phyloP scores from a whole-genome alignment of 2,113 vertebrate species.

The Callocephalon fimbriatum region DNA sequence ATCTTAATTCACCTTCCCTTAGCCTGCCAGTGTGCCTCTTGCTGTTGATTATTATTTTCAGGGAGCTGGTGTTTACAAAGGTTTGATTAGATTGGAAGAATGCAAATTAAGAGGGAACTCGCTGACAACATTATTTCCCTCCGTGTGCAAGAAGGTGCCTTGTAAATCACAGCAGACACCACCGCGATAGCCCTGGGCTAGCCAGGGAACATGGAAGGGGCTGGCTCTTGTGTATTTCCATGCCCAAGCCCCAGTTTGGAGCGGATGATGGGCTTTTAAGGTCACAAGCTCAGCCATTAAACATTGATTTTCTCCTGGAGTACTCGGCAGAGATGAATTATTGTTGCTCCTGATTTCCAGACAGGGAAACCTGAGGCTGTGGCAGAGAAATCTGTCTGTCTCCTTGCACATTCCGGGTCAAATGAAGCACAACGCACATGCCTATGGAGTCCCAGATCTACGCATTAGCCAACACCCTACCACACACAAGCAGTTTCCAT shows the following conservation, averaged over 20 bases:
- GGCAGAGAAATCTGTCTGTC: neutral
- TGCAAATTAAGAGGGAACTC: neutral
- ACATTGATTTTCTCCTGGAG: neutral
- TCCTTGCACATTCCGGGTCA: neutral
- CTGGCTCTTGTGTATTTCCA: rapidly evolving
- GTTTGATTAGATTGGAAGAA: conserved; percentile 17
- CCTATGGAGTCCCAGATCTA: rapidly evolving
- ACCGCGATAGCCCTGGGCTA: neutral
- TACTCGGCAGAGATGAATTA: neutral
- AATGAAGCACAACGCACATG: rapidly evolving
- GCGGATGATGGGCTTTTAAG: neutral
- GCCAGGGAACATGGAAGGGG: rapidly evolving
- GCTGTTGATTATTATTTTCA: conserved; percentile 12
- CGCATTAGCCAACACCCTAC: rapidly evolving
- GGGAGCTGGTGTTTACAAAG: conserved; percentile 4
- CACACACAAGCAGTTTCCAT: neutral
- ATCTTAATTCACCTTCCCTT: conserved; percentile 16
- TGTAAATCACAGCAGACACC: neutral
- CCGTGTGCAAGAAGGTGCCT: neutral
- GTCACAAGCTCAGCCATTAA: neutral
- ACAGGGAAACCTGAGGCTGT: neutral
- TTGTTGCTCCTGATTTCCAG: neutral
- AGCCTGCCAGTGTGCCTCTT: neutral
- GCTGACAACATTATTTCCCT: neutral
- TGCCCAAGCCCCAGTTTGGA: neutral